phyloP scores from a whole-genome alignment of 2,797 vertebrate genomes.

The Mallotus villosus region DNA sequence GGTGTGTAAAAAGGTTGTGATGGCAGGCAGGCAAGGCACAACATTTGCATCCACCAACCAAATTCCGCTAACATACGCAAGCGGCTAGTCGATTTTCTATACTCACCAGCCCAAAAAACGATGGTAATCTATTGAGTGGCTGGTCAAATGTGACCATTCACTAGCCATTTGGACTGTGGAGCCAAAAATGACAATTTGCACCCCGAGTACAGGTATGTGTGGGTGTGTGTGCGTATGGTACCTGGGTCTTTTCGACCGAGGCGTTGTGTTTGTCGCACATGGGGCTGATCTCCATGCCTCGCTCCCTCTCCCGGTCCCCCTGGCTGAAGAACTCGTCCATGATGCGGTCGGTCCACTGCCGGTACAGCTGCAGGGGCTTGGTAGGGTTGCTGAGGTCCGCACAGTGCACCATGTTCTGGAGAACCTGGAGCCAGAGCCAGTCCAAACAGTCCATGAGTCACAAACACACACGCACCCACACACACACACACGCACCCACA shows the following conservation, averaged over 20 bases:
- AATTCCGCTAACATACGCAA: too few relatives aligned
- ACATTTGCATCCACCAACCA: not conserved
- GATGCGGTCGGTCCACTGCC: slow-evolving; percentile 96
- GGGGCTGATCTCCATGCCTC: slow-evolving; percentile 98
- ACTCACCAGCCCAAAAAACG: not conserved
- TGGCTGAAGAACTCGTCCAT: slow-evolving; percentile 99
- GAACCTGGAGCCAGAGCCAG: slow-evolving; percentile 75
- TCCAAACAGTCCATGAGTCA: not conserved
- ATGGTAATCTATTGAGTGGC: not conserved
- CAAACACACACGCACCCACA: not conserved
- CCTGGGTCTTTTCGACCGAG: slow-evolving; percentile 97
- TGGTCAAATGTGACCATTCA: not conserved
- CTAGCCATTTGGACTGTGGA: too few relatives aligned
- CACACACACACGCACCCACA: not conserved
- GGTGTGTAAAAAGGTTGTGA: not conserved
- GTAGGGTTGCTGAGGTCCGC: slow-evolving; percentile 98
- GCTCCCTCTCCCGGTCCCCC: slow-evolving; percentile 92
- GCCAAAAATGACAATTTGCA: too few relatives aligned
- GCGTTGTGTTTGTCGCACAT: slow-evolving; percentile 99
- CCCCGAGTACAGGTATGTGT: not conserved
- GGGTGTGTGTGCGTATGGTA: slow-evolving; percentile 53
- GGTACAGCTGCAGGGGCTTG: slow-evolving; percentile 94
- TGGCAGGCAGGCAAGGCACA: not conserved
- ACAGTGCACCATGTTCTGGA: slow-evolving; percentile 99
- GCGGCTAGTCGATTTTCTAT: too few relatives aligned